Base-by-base conservation (phyloP, 1,140 invertebrate genomes). In the Protaetia brevitarsis region DNA sequence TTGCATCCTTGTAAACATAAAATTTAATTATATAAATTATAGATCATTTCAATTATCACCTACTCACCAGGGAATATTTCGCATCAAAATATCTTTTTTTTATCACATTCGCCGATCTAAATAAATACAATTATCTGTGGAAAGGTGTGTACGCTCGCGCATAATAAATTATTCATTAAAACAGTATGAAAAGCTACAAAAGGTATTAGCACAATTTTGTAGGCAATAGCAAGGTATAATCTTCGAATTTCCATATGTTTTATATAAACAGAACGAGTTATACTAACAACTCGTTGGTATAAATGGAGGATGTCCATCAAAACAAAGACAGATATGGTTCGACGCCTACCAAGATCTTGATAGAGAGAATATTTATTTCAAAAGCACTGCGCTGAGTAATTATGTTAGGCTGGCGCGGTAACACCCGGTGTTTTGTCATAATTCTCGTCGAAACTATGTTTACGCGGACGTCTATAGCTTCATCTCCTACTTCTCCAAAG, bases 351-450 rank as follows among this genome's bases (percentile, higher is more conserved):
- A n/a, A 59, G 57, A 59, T 59, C 57, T 56, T 31, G 57, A 59
- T 59, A 59, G 26, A 29, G 26, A 7, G 57, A 31, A 29, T 28
- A 29, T 29, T 59, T 31, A 59, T 59, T 59, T 59, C 57, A 59
- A 51, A 51, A 19, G 57, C 57, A 28, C 11, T 19, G 57, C 57
- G 57, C 27, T 31, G 26, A 59, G 57, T 31, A 31, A 29, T 59
- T 28, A 29, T 30, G 57, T 59, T 59, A 59, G 26, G 29, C 13
- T 59, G n/a, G 57, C 57, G 29, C 29, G 57, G 13, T 29, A 59
- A 59, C 26, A 31, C 29, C 57, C 41, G 57, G 57, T 59, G 57
- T 59, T 59, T 59, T 59, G 57, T 59, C 57, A 59, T 59, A 59
- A 59, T 59, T 59, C 30, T 59, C 57, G 16, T 13, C n/a, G 26